phyloP scores from a whole-genome alignment of 2,113 vertebrate genomes.

The Pteruthius melanotis region DNA sequence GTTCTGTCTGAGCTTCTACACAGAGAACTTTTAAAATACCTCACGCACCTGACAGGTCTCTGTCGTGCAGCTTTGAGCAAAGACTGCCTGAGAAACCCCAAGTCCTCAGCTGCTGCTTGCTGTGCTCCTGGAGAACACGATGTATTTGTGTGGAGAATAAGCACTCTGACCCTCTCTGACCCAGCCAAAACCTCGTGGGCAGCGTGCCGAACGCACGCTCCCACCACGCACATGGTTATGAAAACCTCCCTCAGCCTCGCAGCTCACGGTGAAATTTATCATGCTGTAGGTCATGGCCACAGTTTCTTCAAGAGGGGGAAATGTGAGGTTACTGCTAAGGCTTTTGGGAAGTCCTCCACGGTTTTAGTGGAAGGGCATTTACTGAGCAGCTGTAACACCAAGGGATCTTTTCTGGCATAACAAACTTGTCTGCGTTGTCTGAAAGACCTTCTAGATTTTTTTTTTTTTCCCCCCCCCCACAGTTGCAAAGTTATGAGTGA shows the following conservation, averaged over 20 bases:
- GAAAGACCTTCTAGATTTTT: neutral
- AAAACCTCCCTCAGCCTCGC: neutral
- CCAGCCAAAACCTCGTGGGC: neutral
- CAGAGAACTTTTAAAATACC: neutral
- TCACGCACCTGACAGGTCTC: neutral
- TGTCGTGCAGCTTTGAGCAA: neutral
- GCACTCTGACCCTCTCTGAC: neutral
- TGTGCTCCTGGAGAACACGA: neutral
- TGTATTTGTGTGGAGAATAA: neutral
- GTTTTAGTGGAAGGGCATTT: neutral
- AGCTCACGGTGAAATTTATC: neutral
- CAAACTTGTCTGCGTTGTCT: neutral
- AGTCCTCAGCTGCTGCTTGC: neutral
- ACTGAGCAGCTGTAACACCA: neutral
- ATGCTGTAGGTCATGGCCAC: neutral
- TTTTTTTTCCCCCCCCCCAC: too few species aligned
- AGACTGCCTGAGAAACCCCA: neutral
- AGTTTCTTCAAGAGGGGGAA: neutral
- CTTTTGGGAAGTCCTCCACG: neutral
- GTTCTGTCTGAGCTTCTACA: rapidly evolving
- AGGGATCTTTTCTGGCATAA: neutral
- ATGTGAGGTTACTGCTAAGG: neutral
- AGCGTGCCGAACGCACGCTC: rapidly evolving
- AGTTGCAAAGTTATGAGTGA: neutral
- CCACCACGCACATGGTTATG: rapidly evolving